Evolutionary conservation across 2,113 vertebrate species (phyloP).

Genomic region (Eurypyga helias): DNA sequence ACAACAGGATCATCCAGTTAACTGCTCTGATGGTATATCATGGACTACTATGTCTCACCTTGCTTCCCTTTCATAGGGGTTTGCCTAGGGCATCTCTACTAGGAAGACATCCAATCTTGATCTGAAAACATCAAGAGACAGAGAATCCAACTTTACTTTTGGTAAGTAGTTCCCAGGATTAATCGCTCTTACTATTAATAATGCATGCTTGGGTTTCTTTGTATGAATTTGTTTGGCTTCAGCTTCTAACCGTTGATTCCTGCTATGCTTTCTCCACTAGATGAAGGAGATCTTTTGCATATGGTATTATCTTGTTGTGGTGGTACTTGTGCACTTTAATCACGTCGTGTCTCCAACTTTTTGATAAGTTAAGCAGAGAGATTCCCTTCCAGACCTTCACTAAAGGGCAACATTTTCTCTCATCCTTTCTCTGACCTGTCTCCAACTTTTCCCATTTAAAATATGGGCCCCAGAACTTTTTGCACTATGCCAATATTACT

Average conservation of each 20-base stretch:
- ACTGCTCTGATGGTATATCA: neutral
- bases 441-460: constrained; percentile 40
- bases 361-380: constrained; percentile 43
- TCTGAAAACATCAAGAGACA: constrained; percentile 63
- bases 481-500: neutral
- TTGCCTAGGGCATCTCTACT: constrained; percentile 56
- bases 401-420: constrained; percentile 37
- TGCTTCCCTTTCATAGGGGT: constrained; percentile 31
- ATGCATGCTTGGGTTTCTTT: constrained; percentile 61
- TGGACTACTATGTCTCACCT: constrained; percentile 22
- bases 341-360: constrained; percentile 41
- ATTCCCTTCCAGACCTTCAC: constrained; percentile 48
- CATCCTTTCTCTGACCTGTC: constrained; percentile 45
- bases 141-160: constrained; percentile 41
- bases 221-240: constrained; percentile 48
- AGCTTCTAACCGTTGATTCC: constrained; percentile 37
- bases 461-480: neutral
- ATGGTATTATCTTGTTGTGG: constrained; percentile 22
- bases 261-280: constrained; percentile 24
- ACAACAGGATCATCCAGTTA: constrained; percentile 28
- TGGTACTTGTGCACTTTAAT: constrained; percentile 32
- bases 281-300: constrained; percentile 63
- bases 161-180: constrained; percentile 66
- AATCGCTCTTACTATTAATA: constrained; percentile 63
- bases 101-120: constrained; percentile 62